These are phyloP conservation scores for Pangasius larnaudii DNA, from an alignment of 2,797 vertebrate species.

Conservation along the genomic window DNA sequence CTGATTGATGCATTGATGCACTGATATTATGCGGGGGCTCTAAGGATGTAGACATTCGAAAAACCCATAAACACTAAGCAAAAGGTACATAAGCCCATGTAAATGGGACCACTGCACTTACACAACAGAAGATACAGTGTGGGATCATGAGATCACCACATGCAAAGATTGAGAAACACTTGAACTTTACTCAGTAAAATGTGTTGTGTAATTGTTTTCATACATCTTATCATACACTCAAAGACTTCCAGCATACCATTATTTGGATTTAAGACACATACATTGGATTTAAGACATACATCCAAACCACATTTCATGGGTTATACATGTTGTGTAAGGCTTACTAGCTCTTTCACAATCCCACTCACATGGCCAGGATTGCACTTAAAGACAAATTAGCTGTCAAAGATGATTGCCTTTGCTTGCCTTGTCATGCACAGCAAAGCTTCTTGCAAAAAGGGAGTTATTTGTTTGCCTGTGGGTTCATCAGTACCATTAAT, in stretches of 20 bases:
- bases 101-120: background rate
- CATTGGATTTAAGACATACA: background rate
- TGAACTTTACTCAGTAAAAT: background rate
- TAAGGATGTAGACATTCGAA: background rate
- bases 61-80: background rate
- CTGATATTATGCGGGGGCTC: background rate
- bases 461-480: slow-evolving; percentile 2
- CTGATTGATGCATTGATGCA: background rate
- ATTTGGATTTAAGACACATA: background rate
- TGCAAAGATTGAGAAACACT: slow-evolving; percentile 16
- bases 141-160: slow-evolving; percentile 10
- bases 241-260: background rate
- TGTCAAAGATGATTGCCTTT: slow-evolving; percentile 29
- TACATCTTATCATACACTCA: background rate
- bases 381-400: background rate
- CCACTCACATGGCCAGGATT: background rate
- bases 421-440: slow-evolving; percentile 16
- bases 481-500: background rate
- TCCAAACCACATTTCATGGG: background rate
- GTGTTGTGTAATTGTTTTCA: slow-evolving; percentile 5
- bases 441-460: background rate
- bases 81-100: background rate
- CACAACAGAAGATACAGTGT: background rate
- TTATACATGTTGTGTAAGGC: background rate
- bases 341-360: background rate